Conservation (phyloP, 2,888 invertebrate genomes). For the Blomia tropicalis region DNA sequence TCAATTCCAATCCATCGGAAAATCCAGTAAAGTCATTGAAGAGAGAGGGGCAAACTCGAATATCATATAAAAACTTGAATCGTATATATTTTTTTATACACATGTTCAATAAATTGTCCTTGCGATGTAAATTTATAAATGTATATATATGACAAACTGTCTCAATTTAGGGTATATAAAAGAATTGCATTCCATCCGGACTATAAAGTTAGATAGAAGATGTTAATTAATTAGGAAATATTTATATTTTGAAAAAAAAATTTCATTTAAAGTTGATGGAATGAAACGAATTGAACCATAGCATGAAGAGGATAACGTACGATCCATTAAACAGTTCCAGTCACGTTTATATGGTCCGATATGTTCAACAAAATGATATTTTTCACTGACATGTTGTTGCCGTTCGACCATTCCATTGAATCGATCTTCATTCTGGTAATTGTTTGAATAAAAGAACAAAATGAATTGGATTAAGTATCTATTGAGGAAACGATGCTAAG, state of each 20-base stretch:
- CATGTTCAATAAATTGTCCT: too few species aligned
- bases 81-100: too few species aligned
- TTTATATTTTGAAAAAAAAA: background rate
- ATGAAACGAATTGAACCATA: background rate
- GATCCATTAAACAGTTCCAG: conserved; percentile 22
- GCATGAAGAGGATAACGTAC: conserved; percentile 4
- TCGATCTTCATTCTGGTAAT: background rate
- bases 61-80: too few species aligned
- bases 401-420: background rate
- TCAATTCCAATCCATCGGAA: too few species aligned
- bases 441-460: background rate
- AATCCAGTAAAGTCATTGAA: too few species aligned
- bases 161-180: background rate
- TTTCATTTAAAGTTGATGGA: too few species aligned
- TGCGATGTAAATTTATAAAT: too few species aligned
- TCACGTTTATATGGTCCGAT: conserved; percentile 4
- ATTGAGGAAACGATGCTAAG: background rate
- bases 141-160: background rate
- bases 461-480: background rate
- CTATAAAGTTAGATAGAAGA: background rate
- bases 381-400: background rate
- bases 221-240: background rate
- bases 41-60: too few species aligned
- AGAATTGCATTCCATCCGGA: background rate
- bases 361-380: background rate